Evolutionary conservation across 2,888 invertebrate species (phyloP).

Genomic region (Oxytorus armatus): DNA sequence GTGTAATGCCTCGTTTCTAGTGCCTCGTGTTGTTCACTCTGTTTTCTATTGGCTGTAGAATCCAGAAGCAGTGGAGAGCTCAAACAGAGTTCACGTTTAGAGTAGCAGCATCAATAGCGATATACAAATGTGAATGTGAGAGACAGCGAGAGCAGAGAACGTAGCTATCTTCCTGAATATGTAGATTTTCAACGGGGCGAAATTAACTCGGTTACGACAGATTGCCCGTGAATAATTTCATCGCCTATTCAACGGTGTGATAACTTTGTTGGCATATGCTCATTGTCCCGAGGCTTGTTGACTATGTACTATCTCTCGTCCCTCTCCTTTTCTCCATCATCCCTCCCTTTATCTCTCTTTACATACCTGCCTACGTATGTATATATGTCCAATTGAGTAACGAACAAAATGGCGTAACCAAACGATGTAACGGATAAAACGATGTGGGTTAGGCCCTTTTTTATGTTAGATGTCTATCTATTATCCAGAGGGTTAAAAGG

Average conservation of each 20-base stretch:
- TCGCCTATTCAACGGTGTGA: conserved; percentile 79
- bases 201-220: conserved; percentile 82
- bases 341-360: conserved; percentile 7
- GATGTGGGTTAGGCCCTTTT: no score
- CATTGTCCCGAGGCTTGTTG: conserved; percentile 72
- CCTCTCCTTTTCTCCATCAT: conserved; percentile 4
- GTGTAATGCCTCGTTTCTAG: conserved; percentile 51
- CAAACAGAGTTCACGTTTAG: conserved; percentile 23
- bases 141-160: conserved; percentile 31
- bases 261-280: conserved; percentile 82
- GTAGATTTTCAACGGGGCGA: conserved; percentile 74
- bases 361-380: neutral
- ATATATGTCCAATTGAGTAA: neutral
- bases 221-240: conserved; percentile 83
- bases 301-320: conserved; percentile 33
- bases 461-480: no score
- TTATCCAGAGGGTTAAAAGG: no score
- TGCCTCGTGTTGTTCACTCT: neutral
- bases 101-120: conserved; percentile 24
- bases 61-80: conserved; percentile 37
- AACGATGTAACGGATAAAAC: no score
- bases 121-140: conserved; percentile 9
- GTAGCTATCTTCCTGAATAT: conserved; percentile 73
- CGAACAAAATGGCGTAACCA: conserved; percentile 13
- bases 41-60: conserved; percentile 13